Evolutionary conservation across 2,113 vertebrate species (phyloP).

Genomic region (Salvelinus sp.): DNA sequence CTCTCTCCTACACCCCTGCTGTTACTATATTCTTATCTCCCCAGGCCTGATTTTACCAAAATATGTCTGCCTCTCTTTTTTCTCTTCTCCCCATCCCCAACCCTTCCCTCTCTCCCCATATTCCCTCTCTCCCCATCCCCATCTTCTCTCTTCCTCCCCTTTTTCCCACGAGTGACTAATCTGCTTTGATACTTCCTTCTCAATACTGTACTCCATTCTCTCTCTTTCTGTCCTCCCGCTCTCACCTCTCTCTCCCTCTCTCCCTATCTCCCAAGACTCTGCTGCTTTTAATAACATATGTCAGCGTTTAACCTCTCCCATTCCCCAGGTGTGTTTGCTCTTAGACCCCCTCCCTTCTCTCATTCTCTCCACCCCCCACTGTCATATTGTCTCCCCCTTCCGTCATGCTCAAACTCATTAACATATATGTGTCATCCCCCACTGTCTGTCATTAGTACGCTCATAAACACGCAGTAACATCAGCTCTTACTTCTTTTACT

Average conservation of each 20-base stretch:
- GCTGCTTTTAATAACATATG: slow-evolving; percentile 35
- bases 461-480: no score
- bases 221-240: background rate
- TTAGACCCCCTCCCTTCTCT: slow-evolving; percentile 17
- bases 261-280: slow-evolving; percentile 9
- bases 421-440: background rate
- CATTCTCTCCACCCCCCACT: slow-evolving; percentile 1
- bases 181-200: slow-evolving; percentile 26
- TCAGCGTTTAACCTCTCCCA: slow-evolving; percentile 54
- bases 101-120: background rate
- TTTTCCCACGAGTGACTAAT: slow-evolving; percentile 46
- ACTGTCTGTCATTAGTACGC: no score
- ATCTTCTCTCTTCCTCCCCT: background rate
- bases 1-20: slow-evolving; percentile 6
- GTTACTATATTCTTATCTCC: slow-evolving; percentile 46
- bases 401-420: slow-evolving; percentile 60
- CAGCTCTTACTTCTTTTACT: no score
- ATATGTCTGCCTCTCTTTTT: slow-evolving; percentile 46
- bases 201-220: background rate
- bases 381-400: slow-evolving; percentile 43
- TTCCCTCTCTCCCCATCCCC: background rate
- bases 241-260: background rate
- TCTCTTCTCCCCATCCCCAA: slow-evolving; percentile 15
- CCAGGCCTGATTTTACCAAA: slow-evolving; percentile 53
- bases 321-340: slow-evolving; percentile 51